Conservation (phyloP, 2,113 vertebrate genomes). For the Oenanthe melanoleuca region DNA sequence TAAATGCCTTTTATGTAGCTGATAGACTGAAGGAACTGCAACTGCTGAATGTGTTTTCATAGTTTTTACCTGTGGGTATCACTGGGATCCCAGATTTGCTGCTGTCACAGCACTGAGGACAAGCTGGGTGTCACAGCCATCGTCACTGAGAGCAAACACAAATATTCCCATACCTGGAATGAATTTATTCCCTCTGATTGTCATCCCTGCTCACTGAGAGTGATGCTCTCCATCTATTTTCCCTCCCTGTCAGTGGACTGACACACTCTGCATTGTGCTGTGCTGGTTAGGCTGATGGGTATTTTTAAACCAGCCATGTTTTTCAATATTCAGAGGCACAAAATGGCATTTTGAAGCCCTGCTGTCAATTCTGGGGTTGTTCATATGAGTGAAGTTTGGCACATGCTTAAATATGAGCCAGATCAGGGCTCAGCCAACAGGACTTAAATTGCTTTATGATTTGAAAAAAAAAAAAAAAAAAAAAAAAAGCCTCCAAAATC, state of each 20-base stretch:
- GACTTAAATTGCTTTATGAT: neutral
- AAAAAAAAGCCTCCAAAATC: neutral
- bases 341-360: constrained; percentile 10
- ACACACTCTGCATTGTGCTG: neutral
- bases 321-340: neutral
- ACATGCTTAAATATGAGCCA: neutral
- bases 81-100: neutral
- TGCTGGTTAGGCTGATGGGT: neutral
- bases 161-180: neutral
- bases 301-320: constrained; percentile 24
- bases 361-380: neutral
- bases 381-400: neutral
- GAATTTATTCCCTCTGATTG: neutral
- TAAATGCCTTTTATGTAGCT: constrained; percentile 48
- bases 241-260: neutral
- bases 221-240: neutral
- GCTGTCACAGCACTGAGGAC: neutral
- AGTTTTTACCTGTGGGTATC: constrained; percentile 45
- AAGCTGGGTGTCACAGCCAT: neutral
- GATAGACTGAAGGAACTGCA: constrained; percentile 28
- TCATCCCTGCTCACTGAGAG: neutral
- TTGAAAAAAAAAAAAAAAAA: neutral
- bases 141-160: neutral
- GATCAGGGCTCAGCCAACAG: neutral
- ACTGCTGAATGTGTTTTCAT: constrained; percentile 22